These are phyloP conservation scores for Onychostoma macrolepis DNA, from an alignment of 2,113 vertebrate genomes.

Conservation along the genomic window DNA sequence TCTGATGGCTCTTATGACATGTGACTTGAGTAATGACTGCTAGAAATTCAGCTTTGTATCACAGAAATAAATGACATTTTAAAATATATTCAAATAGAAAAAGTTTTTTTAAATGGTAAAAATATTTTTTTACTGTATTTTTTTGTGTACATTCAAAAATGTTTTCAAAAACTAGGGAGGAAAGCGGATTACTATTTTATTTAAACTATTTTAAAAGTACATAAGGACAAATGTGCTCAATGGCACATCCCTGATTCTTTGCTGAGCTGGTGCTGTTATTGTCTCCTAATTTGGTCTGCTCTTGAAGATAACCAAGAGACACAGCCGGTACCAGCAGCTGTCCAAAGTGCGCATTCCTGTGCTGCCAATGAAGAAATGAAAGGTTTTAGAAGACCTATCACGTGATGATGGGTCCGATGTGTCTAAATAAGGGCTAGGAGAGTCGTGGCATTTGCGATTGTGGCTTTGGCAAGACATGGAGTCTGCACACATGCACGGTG, in stretches of 20 bases:
- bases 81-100: too few species aligned
- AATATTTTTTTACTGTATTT: too few species aligned
- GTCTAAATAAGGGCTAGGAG: conserved; percentile 68
- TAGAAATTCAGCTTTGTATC: too few species aligned
- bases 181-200: too few species aligned
- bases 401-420: conserved; percentile 41
- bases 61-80: too few species aligned
- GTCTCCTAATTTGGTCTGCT: conserved; percentile 45
- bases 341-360: conserved; percentile 47
- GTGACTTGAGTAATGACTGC: too few species aligned
- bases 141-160: too few species aligned
- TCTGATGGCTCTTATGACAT: too few species aligned
- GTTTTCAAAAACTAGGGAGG: neutral
- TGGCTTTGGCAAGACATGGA: conserved; percentile 56
- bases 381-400: conserved; percentile 54
- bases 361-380: conserved; percentile 53
- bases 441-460: conserved; percentile 27
- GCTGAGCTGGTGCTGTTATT: conserved; percentile 16
- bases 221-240: neutral
- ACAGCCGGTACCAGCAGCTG: conserved; percentile 49
- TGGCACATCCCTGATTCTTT: neutral
- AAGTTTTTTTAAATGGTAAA: too few species aligned
- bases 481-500: conserved; percentile 19
- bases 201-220: too few species aligned
- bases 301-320: conserved; percentile 40